Evolutionary conservation across 2,113 vertebrate genomes (phyloP).

Genomic region (Coracopsis vasa): DNA sequence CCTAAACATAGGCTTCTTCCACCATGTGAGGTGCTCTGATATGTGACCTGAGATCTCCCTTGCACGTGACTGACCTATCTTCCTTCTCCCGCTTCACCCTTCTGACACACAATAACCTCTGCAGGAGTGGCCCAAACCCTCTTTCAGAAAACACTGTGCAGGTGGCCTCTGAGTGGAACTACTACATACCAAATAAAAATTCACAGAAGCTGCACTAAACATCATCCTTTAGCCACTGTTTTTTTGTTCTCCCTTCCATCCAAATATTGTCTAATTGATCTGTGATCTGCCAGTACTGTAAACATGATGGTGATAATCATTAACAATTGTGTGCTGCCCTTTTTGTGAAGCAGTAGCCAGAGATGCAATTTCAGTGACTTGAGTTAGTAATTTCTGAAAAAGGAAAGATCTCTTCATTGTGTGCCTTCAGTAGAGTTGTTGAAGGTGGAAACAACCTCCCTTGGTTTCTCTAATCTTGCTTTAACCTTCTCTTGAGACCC

Average conservation of each 20-base stretch:
- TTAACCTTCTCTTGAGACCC: neutral
- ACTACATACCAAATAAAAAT: neutral
- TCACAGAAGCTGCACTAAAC: neutral
- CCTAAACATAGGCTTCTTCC: neutral
- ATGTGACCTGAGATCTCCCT: neutral
- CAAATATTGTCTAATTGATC: neutral
- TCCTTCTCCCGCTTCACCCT: neutral
- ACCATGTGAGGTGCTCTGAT: neutral
- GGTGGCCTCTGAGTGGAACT: neutral
- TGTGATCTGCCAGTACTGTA: neutral
- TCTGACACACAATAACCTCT: accelerated
- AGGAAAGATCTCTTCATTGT: neutral
- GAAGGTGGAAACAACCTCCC: neutral
- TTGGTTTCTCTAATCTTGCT: neutral
- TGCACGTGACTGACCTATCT: neutral
- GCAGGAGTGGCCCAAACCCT: neutral
- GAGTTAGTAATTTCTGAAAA: neutral
- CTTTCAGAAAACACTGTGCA: neutral
- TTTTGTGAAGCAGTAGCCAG: neutral
- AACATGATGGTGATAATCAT: neutral
- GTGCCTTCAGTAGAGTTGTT: neutral
- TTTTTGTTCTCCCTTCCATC: neutral
- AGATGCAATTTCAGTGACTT: neutral
- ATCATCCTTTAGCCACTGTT: neutral
- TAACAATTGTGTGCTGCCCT: neutral